Percentiles rank a stretch among this genome's conserved stretches.
These are phyloP conservation scores for Apis mellifera DNA, from an alignment of 1,140 invertebrate genomes.

Conservation along the genomic window Amel_HAv3.1 CM009936.2:4360001-4360500, in stretches of 20 bases:
- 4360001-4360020: conserved; percentile 8
- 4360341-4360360: neutral
- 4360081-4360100: neutral
- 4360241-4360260: neutral
- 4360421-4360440: conserved; percentile 26
- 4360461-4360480: conserved; percentile 16
- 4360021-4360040: neutral
- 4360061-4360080: neutral
- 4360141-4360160: too few species aligned
- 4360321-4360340: neutral
- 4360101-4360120: neutral
- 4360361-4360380: neutral
- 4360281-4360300: neutral
- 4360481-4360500: conserved; percentile 36
- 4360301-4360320: neutral
- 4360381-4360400: conserved; percentile 12
- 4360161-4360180: too few species aligned
- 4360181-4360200: too few species aligned
- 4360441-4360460: conserved; percentile 8
- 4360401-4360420: conserved; percentile 18
- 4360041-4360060: neutral
- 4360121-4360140: too few species aligned
- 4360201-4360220: too few species aligned
- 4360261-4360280: neutral
- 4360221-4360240: too few species aligned